Evolutionary conservation across 2,797 vertebrate genomes (phyloP), one percentile per base, ranked within the genome.

Genomic region (Cephalopachus bancanus): DNA sequence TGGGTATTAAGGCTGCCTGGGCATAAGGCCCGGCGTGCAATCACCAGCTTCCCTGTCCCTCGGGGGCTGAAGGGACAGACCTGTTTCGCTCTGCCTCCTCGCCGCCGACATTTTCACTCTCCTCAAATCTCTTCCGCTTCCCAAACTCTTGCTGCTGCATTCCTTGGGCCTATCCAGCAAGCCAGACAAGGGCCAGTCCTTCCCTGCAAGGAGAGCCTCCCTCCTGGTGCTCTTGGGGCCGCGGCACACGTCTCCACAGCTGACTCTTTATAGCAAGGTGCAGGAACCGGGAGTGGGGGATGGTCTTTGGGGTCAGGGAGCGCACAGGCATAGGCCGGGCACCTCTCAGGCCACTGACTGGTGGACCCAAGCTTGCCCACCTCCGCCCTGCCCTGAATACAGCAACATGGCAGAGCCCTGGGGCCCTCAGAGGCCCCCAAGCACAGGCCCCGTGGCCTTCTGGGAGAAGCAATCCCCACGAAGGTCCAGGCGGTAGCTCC

Each of bases 11-110:
- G 0, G 5, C 28, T n/a, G 26, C 69, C 28, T 7, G 17, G 57
- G n/a, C 0, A 78, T 7, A 17, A 0, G 2, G 10, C n/a, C 11
- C 37, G 10, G 37, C 0, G 0, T 75, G 64, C 26, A 1, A 16
- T 0, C 1, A 0, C 59, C 11, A 12, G 10, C 24, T 30, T 28
- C 55, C 6, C 7, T 1, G 5, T 15, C 28, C 10, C 12, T 84
- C 19, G 4, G 1, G 33, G 16, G n/a, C 80, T 11, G 0, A 44
- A 28, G 1, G 5, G 75, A 57, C 4, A 9, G 7, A 12, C 33
- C 5, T 0, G 49, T 55, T 86, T 33, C 51, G 10, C 53, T 62
- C 37, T 26, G 44, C 22, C 8, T 26, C 10, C 24, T 22, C 7
- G 37, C 71, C 62, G 49, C 28, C 24, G 60, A 53, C 16, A 5